These are phyloP conservation scores for Bubo bubo DNA, from an alignment of 2,113 vertebrate genomes.

Conservation along the genomic window DNA sequence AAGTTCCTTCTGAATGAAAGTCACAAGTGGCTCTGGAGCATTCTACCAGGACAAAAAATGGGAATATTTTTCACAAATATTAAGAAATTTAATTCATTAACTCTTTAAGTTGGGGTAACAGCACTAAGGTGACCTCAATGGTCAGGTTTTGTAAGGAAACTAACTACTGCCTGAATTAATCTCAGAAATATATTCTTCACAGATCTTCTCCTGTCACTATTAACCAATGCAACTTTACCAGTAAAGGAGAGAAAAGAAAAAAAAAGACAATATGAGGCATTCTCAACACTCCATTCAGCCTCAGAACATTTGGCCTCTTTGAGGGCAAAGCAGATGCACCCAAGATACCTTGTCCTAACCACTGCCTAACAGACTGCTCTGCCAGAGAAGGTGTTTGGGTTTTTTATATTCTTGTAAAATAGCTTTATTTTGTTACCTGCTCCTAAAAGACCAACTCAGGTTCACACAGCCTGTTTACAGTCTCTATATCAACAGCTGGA, in stretches of 20 bases:
- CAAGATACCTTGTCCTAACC: neutral
- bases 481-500: neutral
- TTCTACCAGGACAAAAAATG: neutral
- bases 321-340: neutral
- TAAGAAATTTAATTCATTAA: neutral
- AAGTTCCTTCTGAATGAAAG: neutral
- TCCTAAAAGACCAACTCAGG: neutral
- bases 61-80: neutral
- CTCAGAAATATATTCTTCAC: neutral
- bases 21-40: fast-evolving
- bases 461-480: neutral
- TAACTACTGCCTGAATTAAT: neutral
- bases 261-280: neutral
- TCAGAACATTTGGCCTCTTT: neutral
- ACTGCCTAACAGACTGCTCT: neutral
- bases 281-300: neutral
- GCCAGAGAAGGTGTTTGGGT: neutral
- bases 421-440: neutral
- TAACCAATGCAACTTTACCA: neutral
- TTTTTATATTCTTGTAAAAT: neutral
- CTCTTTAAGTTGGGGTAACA: neutral
- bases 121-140: neutral
- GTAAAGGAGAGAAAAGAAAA: neutral
- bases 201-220: neutral
- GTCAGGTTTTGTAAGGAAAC: neutral